phyloP scores from a whole-genome alignment of 1,140 invertebrate genomes.

The Drosophila tropicalis region DNA sequence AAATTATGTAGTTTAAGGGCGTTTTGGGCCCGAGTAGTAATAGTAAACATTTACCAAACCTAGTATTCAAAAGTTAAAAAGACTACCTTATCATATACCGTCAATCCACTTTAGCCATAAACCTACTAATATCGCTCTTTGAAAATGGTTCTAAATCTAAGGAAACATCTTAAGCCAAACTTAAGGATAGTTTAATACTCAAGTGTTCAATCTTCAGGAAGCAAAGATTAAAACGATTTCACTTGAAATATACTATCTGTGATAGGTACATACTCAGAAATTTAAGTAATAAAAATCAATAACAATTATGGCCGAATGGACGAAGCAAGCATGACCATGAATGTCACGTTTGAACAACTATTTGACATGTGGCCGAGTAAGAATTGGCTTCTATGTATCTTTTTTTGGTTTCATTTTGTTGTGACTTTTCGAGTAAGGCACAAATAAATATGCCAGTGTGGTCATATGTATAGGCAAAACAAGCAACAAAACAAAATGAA shows the following conservation, averaged over 20 bases:
- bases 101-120: no score
- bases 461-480: conserved; percentile 18
- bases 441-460: conserved; percentile 33
- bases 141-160: no score
- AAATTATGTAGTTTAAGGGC: no score
- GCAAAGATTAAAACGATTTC: background rate
- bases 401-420: conserved; percentile 15
- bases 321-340: conserved; percentile 20
- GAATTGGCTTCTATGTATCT: conserved; percentile 8
- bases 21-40: no score
- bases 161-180: no score
- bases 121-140: no score
- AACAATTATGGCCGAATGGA: conserved; percentile 2
- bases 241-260: background rate
- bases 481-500: conserved; percentile 8
- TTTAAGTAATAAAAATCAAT: conserved; percentile 5
- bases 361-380: conserved; percentile 42
- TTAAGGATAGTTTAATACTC: no score
- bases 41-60: no score
- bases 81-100: no score
- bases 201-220: no score
- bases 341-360: conserved; percentile 34
- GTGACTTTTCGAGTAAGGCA: background rate
- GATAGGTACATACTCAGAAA: background rate
- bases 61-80: no score